These are phyloP conservation scores for Hippocampus kuda DNA, from an alignment of 2,797 vertebrate species.

Conservation along the genomic window DNA sequence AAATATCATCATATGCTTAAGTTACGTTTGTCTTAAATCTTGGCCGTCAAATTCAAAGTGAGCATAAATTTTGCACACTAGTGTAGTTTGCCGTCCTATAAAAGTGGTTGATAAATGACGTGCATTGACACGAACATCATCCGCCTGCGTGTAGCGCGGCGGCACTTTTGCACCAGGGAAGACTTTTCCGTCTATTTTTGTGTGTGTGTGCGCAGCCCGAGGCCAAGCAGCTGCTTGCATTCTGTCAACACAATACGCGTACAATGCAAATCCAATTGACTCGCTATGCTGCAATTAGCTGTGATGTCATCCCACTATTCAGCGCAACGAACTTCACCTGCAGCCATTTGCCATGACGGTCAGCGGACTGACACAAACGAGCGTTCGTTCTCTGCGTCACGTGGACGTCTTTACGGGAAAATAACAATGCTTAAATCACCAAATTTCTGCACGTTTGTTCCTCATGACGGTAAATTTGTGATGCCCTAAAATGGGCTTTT, in stretches of 20 bases:
- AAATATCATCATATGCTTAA: no score
- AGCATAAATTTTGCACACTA: no score
- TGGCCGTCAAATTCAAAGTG: no score
- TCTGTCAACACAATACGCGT: slow-evolving; percentile 44
- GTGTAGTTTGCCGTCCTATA: no score
- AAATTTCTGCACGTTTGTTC: no score
- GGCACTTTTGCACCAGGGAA: not conserved
- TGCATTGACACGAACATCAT: no score
- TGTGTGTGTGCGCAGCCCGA: slow-evolving; percentile 28
- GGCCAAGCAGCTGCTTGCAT: slow-evolving; percentile 55
- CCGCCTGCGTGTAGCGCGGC: no score
- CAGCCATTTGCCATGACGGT: slow-evolving; percentile 16
- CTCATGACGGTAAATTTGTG: no score
- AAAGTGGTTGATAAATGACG: no score
- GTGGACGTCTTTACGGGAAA: not conserved
- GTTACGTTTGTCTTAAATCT: no score
- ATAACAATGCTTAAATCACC: no score
- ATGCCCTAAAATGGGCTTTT: no score
- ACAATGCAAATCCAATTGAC: slow-evolving; percentile 38
- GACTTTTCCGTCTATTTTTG: slow-evolving; percentile 42
- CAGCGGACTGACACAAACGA: slow-evolving; percentile 14
- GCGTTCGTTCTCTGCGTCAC: not conserved
- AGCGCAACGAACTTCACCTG: slow-evolving; percentile 21
- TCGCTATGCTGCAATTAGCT: slow-evolving; percentile 31
- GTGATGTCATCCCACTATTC: slow-evolving; percentile 50